A percentile compares a stretch with the other conserved stretches of the same genome.
These are phyloP conservation scores for Ceratina japonica DNA, from an alignment of 1,140 invertebrate species.

Conservation along the genomic window DNA sequence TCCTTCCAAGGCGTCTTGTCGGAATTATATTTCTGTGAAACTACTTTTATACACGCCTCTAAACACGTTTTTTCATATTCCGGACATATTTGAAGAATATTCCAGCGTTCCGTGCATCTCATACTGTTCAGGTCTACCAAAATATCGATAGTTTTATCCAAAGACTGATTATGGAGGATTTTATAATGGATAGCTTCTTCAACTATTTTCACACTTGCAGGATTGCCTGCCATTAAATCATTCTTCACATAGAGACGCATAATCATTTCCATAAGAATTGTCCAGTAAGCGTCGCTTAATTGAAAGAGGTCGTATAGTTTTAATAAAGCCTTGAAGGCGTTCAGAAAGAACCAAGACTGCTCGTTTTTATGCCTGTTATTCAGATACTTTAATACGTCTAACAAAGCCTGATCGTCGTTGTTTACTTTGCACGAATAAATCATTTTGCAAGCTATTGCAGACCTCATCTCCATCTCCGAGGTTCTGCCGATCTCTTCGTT, in stretches of 20 bases:
- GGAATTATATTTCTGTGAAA: conserved; percentile 8
- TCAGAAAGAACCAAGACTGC: conserved; percentile 27
- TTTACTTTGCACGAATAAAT: conserved; percentile 70
- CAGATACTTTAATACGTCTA: conserved; percentile 62
- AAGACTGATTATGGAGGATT: conserved; percentile 39
- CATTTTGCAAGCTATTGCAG: conserved; percentile 53
- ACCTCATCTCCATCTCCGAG: conserved; percentile 20
- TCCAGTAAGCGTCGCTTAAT: conserved; percentile 42
- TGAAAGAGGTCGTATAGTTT: conserved; percentile 45
- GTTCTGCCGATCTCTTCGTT: conserved; percentile 58
- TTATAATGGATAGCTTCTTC: conserved; percentile 52
- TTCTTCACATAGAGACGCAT: conserved; percentile 47
- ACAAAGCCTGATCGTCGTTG: conserved; percentile 58
- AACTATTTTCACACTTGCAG: neutral
- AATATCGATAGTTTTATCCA: conserved; percentile 43
- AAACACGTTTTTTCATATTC: conserved; percentile 62
- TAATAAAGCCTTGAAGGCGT: conserved; percentile 40
- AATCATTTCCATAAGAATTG: conserved; percentile 57
- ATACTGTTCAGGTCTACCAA: conserved; percentile 5
- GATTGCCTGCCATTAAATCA: fast-evolving
- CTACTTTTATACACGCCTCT: conserved; percentile 5
- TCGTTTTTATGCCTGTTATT: conserved; percentile 67
- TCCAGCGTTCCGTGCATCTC: conserved; percentile 7
- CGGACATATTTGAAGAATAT: conserved; percentile 51
- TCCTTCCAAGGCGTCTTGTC: neutral